phyloP scores from a whole-genome alignment of 2,797 vertebrate species.

The Aulostomus chinensis region DNA sequence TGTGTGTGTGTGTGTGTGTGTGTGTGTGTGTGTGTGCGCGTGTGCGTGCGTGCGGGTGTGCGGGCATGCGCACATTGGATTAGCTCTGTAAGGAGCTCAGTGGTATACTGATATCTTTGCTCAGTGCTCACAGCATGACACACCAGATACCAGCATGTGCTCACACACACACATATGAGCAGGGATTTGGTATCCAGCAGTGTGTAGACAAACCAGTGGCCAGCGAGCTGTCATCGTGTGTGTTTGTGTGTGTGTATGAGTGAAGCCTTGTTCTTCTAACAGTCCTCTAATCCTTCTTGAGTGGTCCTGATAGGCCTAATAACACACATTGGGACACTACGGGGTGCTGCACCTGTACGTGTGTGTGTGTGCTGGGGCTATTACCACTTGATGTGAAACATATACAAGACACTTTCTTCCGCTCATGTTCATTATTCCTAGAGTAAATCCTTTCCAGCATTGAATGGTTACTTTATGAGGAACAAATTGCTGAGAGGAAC shows the following conservation, averaged over 20 bases:
- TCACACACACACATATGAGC: slow-evolving; percentile 35
- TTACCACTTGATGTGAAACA: slow-evolving; percentile 51
- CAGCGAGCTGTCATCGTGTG: slow-evolving; percentile 48
- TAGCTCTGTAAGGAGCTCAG: slow-evolving; percentile 72
- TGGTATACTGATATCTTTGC: slow-evolving; percentile 77
- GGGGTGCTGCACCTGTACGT: slow-evolving; percentile 66
- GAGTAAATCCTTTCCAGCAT: too few relatives aligned
- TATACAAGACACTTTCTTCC: too few relatives aligned
- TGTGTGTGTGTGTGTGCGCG: too few relatives aligned
- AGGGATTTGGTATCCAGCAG: slow-evolving; percentile 70
- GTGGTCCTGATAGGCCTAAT: slow-evolving; percentile 80
- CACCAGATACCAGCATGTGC: slow-evolving; percentile 67
- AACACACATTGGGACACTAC: slow-evolving; percentile 74
- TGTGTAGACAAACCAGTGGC: slow-evolving; percentile 63
- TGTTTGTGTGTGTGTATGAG: slow-evolving; percentile 30
- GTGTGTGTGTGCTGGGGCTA: slow-evolving; percentile 24
- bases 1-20: too few relatives aligned
- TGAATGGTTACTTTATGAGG: too few relatives aligned
- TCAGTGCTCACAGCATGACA: slow-evolving; percentile 73
- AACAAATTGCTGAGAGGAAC: too few relatives aligned
- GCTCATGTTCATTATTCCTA: too few relatives aligned
- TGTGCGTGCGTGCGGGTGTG: too few relatives aligned
- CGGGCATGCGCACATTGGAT: slow-evolving; percentile 60
- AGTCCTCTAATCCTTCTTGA: slow-evolving; percentile 77
- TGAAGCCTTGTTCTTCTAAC: slow-evolving; percentile 63